Evolutionary conservation across 2,888 invertebrate genomes (phyloP), one percentile per base, ranked within the genome.

Genomic region (Dusona sp.): DNA sequence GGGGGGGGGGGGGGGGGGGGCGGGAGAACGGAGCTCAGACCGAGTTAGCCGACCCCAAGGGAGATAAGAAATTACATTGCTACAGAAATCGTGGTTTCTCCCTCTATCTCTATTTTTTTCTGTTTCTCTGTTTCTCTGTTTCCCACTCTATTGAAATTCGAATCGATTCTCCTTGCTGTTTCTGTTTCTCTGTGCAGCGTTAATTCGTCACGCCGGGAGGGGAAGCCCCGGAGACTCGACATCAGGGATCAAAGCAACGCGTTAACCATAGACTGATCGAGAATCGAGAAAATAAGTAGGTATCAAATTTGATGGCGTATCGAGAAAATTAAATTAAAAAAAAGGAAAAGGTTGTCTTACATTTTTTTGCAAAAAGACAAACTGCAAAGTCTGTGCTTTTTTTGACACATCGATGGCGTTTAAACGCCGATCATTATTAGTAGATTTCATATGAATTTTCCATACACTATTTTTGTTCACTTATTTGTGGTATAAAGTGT

Each of bases 31-130:
- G 42, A 65, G 80, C 48, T 68, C 51, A 54, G 65, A 29, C 65
- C 65, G 78, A 65, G 78, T 78, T 78, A 67, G 67, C 65, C 65
- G 51, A 65, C 73, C 80, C 73, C 73, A 65, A 61, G 80, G 80
- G 73, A 67, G 80, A 81, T 74, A 81, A 81, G 80, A 81, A 65
- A 74, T 81, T 73, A 81, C 80, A 78, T 85, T 81, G 85, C 85
- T 38, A 73, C 77, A 81, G 72, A 65, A 85, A 85, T 81, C 81
- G 65, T 64, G 78, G 65, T 57, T 33, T 78, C 65, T 85, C 83
- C 25, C 64, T 64, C 54, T 13, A n/a, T 67, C 29, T 74, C 25
- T 36, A 42, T 57, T 73, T 38, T 54, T 75, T 64, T 80, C n/a
- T n/a, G n/a, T n/a, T 68, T 64, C 29, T 54, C 36, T 36, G 67